Percentiles rank a stretch among this genome's conserved stretches.
Evolutionary conservation across 2,113 vertebrate genomes (phyloP).

Genomic region (Eretmochelys imbricata): DNA sequence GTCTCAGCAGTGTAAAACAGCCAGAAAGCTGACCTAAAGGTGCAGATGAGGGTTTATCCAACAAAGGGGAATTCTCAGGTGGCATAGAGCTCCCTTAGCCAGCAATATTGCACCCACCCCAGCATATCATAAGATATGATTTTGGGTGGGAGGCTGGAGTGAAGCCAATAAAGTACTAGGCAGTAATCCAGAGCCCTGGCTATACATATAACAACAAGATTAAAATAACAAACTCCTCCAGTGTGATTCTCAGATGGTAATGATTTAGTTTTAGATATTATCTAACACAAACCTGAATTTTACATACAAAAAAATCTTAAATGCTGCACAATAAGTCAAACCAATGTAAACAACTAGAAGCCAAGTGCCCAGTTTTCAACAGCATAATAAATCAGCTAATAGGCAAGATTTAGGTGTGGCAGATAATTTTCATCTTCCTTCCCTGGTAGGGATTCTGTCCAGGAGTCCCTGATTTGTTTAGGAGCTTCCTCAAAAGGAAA

Average conservation of each 20-base stretch:
- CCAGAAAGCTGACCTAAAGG: background rate
- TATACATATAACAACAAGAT: background rate
- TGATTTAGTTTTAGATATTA: background rate
- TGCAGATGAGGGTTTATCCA: background rate
- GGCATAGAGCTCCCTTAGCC: background rate
- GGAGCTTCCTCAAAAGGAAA: background rate
- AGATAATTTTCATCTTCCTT: background rate
- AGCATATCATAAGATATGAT: background rate
- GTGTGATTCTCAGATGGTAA: background rate
- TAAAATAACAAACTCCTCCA: background rate
- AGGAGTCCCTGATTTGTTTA: background rate
- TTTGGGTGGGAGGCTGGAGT: background rate
- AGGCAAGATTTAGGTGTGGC: background rate
- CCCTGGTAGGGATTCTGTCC: background rate
- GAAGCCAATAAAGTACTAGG: background rate
- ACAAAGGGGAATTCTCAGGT: background rate
- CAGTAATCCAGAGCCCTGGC: background rate
- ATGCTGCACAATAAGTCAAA: fast-evolving
- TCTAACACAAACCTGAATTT: background rate
- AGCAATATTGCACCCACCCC: background rate
- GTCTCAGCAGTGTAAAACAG: background rate
- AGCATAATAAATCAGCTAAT: fast-evolving
- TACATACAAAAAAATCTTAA: fast-evolving
- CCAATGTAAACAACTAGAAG: background rate
- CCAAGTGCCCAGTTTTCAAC: background rate